Percentiles rank a stretch among this genome's conserved stretches.
These are phyloP conservation scores for Myotis davidii DNA, from an alignment of 2,113 vertebrate species.

Conservation along the genomic window DNA sequence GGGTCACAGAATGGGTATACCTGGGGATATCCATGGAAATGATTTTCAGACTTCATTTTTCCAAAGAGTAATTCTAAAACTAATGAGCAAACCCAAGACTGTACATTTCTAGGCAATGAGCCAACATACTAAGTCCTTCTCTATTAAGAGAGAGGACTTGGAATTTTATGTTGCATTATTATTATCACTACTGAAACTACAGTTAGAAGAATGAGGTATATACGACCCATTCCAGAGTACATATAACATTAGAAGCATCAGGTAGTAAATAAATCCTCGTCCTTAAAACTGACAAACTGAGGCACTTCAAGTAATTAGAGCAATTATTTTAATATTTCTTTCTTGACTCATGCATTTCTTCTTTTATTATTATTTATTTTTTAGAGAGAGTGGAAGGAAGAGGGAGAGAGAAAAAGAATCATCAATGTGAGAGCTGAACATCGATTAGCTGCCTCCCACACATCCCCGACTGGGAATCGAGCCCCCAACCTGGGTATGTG, in stretches of 20 bases:
- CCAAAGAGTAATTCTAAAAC: conserved; percentile 58
- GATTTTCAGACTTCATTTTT: conserved; percentile 60
- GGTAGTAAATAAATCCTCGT: background rate
- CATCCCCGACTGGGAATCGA: background rate
- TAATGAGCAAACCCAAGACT: conserved; percentile 45
- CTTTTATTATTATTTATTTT: background rate
- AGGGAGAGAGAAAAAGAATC: background rate
- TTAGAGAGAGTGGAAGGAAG: background rate
- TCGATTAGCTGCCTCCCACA: background rate
- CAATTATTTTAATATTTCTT: background rate
- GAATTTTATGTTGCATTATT: conserved; percentile 7
- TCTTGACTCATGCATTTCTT: background rate
- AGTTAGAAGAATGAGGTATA: background rate
- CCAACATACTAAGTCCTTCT: conserved; percentile 56
- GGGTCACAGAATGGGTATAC: background rate
- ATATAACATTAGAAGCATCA: background rate
- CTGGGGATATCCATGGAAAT: conserved; percentile 30
- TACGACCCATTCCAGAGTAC: background rate
- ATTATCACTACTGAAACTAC: background rate
- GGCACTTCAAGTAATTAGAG: background rate
- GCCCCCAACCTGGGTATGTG: background rate
- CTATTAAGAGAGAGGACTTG: background rate
- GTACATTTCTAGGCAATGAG: conserved; percentile 20
- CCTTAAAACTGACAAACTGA: background rate
- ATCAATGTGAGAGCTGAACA: background rate